Conservation (phyloP, 2,888 invertebrate species). For the Zaprionus lineosus region DNA sequence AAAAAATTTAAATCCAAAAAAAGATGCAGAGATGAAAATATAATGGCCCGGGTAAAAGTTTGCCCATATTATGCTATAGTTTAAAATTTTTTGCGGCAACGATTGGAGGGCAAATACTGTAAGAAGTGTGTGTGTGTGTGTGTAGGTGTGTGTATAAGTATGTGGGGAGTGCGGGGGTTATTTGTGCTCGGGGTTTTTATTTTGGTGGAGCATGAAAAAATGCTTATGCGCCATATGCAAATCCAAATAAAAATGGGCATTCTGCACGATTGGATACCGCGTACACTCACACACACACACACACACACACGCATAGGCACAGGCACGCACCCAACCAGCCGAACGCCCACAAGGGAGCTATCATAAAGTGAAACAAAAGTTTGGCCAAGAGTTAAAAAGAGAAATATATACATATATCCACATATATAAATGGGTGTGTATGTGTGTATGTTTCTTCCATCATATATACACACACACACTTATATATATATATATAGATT, state of each 20-base stretch:
- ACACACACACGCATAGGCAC: slow-evolving; percentile 12
- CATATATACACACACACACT: slow-evolving; percentile 3
- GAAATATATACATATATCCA: slow-evolving; percentile 13
- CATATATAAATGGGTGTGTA: not conserved
- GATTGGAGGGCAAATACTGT: not conserved
- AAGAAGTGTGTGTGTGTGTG: not conserved
- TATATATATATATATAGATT: not conserved
- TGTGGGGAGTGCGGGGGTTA: too few species aligned
- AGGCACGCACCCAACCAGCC: slow-evolving; percentile 6
- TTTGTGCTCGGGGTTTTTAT: slow-evolving; percentile 6
- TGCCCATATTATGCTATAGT: slow-evolving; percentile 54
- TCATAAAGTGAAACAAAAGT: slow-evolving; percentile 63
- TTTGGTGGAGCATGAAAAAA: slow-evolving; percentile 54
- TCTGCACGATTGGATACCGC: slow-evolving; percentile 65
- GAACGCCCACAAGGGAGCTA: slow-evolving; percentile 34
- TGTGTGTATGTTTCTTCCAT: slow-evolving; percentile 1
- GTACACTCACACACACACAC: slow-evolving; percentile 22
- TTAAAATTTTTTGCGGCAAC: slow-evolving; percentile 47
- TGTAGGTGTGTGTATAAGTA: not conserved
- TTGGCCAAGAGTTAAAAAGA: slow-evolving; percentile 52
- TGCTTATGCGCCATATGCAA: slow-evolving; percentile 73
- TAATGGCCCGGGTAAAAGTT: slow-evolving; percentile 41
- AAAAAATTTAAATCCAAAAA: not conserved
- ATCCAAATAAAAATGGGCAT: slow-evolving; percentile 65
- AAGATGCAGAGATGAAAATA: slow-evolving; percentile 7